Evolutionary conservation across 2,888 invertebrate genomes (phyloP).

Genomic region (Cacoxenus indagator): DNA sequence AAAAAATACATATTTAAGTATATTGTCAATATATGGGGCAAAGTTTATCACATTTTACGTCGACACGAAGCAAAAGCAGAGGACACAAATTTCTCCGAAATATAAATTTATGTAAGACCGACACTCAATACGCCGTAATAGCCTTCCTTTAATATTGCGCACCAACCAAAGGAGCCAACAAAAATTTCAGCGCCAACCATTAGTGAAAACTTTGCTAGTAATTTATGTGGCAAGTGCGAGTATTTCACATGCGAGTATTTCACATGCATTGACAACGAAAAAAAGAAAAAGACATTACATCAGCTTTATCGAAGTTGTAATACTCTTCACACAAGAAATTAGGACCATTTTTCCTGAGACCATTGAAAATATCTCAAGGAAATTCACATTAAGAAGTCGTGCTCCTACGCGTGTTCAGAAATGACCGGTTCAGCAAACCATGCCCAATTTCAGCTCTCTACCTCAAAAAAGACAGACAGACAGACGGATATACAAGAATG

Average conservation of each 20-base stretch:
- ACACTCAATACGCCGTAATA: neutral
- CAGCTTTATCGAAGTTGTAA: too few relatives aligned
- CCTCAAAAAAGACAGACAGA: too few relatives aligned
- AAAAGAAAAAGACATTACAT: neutral
- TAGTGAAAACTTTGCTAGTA: constrained; percentile 34
- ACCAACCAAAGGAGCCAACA: neutral
- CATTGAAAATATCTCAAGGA: too few relatives aligned
- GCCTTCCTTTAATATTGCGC: neutral
- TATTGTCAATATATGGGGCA: neutral
- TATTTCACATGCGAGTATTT: constrained; percentile 11
- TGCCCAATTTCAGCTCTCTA: too few relatives aligned
- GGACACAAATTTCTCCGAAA: neutral
- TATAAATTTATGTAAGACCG: constrained; percentile 14
- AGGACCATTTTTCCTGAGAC: too few relatives aligned
- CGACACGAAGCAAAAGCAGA: neutral
- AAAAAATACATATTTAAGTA: neutral
- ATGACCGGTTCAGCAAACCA: too few relatives aligned
- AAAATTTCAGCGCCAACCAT: neutral
- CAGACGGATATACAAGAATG: too few relatives aligned
- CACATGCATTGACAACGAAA: constrained; percentile 19
- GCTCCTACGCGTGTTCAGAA: too few relatives aligned
- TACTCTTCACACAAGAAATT: too few relatives aligned
- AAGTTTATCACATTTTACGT: constrained; percentile 7
- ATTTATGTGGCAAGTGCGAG: constrained; percentile 48
- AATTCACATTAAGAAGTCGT: too few relatives aligned